Percentiles rank a stretch among this genome's conserved stretches.
phyloP scores from a whole-genome alignment of 1,140 invertebrate species.

The Laodelphax striatellus region DNA sequence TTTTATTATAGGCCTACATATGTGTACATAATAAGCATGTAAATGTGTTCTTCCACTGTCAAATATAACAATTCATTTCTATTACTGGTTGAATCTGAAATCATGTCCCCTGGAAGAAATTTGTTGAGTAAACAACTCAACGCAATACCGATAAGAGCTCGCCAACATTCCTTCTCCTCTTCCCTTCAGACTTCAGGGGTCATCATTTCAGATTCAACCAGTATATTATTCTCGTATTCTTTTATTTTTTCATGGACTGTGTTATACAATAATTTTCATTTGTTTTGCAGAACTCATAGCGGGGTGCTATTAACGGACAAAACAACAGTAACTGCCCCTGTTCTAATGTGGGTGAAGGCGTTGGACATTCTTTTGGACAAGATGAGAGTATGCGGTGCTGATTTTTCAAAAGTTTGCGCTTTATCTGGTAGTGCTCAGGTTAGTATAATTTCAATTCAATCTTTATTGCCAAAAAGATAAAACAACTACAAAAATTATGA shows the following conservation, averaged over 20 bases:
- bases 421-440: conserved; percentile 85
- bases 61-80: too few relatives aligned
- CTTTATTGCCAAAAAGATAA: too few relatives aligned
- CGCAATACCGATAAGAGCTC: too few relatives aligned
- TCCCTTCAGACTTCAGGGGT: too few relatives aligned
- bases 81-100: too few relatives aligned
- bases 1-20: too few relatives aligned
- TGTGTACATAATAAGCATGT: too few relatives aligned
- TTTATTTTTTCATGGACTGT: background rate
- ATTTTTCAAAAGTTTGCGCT: conserved; percentile 70
- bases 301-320: conserved; percentile 57
- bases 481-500: too few relatives aligned
- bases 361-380: conserved; percentile 82
- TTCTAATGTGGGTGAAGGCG: conserved; percentile 91
- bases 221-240: background rate
- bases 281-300: conserved; percentile 52
- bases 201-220: background rate
- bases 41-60: too few relatives aligned
- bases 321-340: conserved; percentile 62
- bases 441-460: conserved; percentile 13
- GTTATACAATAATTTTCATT: conserved; percentile 7
- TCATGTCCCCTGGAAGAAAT: too few relatives aligned
- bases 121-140: too few relatives aligned
- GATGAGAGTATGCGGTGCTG: conserved; percentile 64
- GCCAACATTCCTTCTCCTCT: too few relatives aligned